Conservation (phyloP, 2,888 invertebrate species). For the Dryadula phaetusa region DNA sequence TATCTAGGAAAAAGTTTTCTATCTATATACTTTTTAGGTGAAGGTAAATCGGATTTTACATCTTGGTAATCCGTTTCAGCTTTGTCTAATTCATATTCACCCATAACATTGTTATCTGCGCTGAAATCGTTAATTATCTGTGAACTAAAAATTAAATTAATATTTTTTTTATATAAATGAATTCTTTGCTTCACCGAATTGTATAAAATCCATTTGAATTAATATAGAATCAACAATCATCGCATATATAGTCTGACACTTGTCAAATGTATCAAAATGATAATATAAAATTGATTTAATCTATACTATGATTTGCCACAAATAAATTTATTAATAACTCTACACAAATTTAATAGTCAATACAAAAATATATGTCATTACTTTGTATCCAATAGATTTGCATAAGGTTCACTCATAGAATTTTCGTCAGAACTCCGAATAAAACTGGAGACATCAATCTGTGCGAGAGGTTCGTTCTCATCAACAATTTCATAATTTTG, state of each 20-base stretch:
- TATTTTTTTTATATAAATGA: no score
- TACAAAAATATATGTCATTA: neutral
- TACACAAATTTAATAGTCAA: neutral
- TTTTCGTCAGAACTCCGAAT: constrained; percentile 56
- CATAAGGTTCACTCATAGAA: constrained; percentile 40
- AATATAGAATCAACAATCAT: no score
- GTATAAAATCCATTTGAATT: no score
- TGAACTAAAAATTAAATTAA: constrained; percentile 12
- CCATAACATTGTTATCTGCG: neutral
- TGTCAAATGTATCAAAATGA: no score
- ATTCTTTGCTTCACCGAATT: no score
- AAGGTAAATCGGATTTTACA: constrained; percentile 37
- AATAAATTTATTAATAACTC: neutral
- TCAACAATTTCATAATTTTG: constrained; percentile 43
- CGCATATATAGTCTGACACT: no score
- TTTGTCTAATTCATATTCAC: constrained; percentile 16
- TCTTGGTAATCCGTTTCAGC: constrained; percentile 25
- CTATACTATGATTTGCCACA: neutral
- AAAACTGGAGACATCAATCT: constrained; percentile 65
- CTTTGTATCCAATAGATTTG: constrained; percentile 19
- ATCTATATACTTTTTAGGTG: constrained; percentile 43
- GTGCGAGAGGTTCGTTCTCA: constrained; percentile 52
- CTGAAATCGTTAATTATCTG: constrained; percentile 13
- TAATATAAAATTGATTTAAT: no score
- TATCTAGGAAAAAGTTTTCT: constrained; percentile 44